Conservation (phyloP, 1,140 invertebrate species). For the Heliothis virescens region DNA sequence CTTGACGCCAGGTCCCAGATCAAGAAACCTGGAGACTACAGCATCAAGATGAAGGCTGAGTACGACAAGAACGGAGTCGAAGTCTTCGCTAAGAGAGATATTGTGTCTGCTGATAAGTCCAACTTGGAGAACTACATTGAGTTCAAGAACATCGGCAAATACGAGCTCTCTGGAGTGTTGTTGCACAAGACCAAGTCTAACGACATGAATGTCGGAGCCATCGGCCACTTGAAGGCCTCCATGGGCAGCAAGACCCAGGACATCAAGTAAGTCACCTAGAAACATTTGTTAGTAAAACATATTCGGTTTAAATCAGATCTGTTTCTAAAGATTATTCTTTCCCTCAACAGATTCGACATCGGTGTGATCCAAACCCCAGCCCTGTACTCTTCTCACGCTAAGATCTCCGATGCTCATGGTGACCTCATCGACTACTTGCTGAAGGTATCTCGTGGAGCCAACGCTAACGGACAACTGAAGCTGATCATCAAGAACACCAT, state of each 20-base stretch:
- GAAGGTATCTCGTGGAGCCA: slow-evolving; percentile 78
- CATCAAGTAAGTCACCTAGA: slow-evolving; percentile 82
- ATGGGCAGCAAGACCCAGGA: slow-evolving; percentile 83
- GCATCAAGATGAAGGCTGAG: slow-evolving; percentile 86
- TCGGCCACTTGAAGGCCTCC: slow-evolving; percentile 76
- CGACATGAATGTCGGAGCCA: slow-evolving; percentile 86
- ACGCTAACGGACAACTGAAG: slow-evolving; percentile 83
- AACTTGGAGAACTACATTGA: slow-evolving; percentile 88
- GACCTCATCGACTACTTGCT: slow-evolving; percentile 86
- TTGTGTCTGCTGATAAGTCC: slow-evolving; percentile 86
- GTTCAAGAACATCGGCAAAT: slow-evolving; percentile 88
- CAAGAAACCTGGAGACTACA: slow-evolving; percentile 87
- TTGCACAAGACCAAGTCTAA: slow-evolving; percentile 85
- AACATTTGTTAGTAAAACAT: no score
- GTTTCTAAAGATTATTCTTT: slow-evolving; percentile 10
- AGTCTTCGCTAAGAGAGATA: slow-evolving; percentile 86
- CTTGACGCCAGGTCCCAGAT: slow-evolving; percentile 85
- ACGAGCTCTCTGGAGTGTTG: slow-evolving; percentile 88
- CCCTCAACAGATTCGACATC: slow-evolving; percentile 83
- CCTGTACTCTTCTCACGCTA: slow-evolving; percentile 85
- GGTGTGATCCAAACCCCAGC: slow-evolving; percentile 84
- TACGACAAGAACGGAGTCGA: slow-evolving; percentile 87
- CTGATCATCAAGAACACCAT: slow-evolving; percentile 86
- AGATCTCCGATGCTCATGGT: slow-evolving; percentile 82
- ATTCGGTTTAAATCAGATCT: no score